Base-by-base conservation (phyloP, 2,113 vertebrate species). In the Labrus mixtus region DNA sequence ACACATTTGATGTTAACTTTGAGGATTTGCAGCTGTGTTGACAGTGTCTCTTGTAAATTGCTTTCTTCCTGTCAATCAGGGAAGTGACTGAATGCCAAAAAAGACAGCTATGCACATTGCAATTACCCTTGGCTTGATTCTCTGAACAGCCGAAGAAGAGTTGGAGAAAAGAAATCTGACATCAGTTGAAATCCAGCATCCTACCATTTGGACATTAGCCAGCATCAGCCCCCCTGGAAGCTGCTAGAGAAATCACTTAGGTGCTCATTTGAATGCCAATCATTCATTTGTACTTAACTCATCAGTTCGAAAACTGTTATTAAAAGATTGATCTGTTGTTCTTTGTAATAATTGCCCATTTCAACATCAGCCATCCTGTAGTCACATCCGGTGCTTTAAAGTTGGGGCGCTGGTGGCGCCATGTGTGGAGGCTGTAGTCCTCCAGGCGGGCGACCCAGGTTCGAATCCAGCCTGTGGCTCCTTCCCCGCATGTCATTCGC, bases 101-200 rank as follows among this genome's bases (percentile, higher is more conserved):
- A 25, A 60, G 62, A 10, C 37, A 36, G 23, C 15, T 36, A n/a
- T 20, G 3, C 20, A 12, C 63, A 43, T 29, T 41, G 39, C 41
- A 41, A 51, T 80, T 61, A 71, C 4, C 17, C 66, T 73, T 48
- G 15, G 59, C 60, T 70, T 60, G 50, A 56, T 22, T 71, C 43
- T 16, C 2, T 51, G 20, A 29, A 39, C 37, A 22, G 23, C 57
- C 56, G 29, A 54, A 46, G 58, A 23, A 37, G 29, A 50, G 58
- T 41, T 23, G 20, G 19, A 70, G 43, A 12, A 12, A 10, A 37
- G n/a, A 10, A 8, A 46, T 48, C 16, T 33, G 20, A 17, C 23
- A 67, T 67, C 20, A 59, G 5, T 53, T 58, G 22, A 62, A 51
- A 45, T 63, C 54, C 25, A 70, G 15, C 29, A 20, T 20, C 4